Base-by-base conservation (phyloP, 35 echinoderm and acorn worm genomes). In the Nesometra sesokonis region DNA sequence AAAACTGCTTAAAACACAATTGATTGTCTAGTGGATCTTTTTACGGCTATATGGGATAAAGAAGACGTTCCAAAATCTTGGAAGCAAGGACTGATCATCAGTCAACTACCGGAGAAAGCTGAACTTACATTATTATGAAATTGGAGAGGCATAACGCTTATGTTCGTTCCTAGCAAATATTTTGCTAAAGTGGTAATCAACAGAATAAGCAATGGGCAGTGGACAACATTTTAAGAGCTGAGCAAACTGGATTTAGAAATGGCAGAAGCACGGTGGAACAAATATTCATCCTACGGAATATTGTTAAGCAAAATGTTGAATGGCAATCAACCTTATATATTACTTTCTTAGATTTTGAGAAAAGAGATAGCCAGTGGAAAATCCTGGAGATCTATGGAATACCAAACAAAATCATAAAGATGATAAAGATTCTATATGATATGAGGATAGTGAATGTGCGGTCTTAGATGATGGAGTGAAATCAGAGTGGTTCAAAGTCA, bases 41-140 rank as follows among this genome's bases (percentile, higher is more conserved):
- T 82, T 35, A 82, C 0, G 32, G 5, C 19, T 8, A 82, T 82
- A 32, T 82, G 80, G 77, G 33, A 35, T 15, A 77, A 31, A 34
- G 77, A 13, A 46, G 77, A 0, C 0, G 29, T 43, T 23, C 17
- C 33, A 11, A 84, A 82, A 82, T 85, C 82, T 38, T 35, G 30
- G 5, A 79, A 90, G 77, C 57, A 90, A 37, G 82, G 81, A 1
- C 38, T 78, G 23, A 19, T 85, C 19, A 78, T 84, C 0, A 85
- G n/a, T n/a, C n/a, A 85, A 77, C 9, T 90, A 3, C 81, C 88
- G 77, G 84, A 90, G 82, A 90, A 85, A 35, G 82, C 38, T 34
- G 77, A 36, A 0, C 82, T 84, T 4, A 32, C 35, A 0, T 8
- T 85, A 21, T 85, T 81, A 77, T 34, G 17, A 27, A 90, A 84